Conservation (phyloP, 1,140 invertebrate species). For the Sitobion miscanthi region DNA sequence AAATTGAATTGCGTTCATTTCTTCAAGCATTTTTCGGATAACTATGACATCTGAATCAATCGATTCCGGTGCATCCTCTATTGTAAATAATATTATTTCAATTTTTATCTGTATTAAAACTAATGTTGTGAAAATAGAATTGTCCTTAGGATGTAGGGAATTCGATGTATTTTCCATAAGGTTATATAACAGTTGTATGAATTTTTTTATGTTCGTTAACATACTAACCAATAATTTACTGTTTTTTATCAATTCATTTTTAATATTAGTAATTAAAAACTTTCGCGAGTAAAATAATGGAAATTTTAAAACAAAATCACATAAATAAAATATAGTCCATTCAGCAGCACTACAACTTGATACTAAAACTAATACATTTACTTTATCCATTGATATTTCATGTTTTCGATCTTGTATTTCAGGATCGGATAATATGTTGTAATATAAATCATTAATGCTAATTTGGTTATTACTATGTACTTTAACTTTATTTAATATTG, state of each 20-base stretch:
- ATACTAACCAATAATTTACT: not conserved
- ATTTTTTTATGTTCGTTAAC: not conserved
- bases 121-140: not conserved
- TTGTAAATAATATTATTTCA: not conserved
- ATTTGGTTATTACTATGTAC: not conserved
- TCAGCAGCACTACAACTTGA: not conserved
- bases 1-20: not conserved
- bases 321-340: not conserved
- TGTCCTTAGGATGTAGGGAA: not conserved
- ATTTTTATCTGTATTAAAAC: not conserved
- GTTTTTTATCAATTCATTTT: not conserved
- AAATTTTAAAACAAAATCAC: not conserved
- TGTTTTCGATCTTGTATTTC: not conserved
- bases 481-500: not conserved
- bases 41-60: not conserved
- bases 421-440: not conserved
- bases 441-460: rapidly evolving
- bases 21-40: not conserved
- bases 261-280: not conserved
- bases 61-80: not conserved
- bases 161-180: too few species aligned
- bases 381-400: not conserved
- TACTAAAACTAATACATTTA: not conserved
- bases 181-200: too few species aligned
- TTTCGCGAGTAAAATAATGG: not conserved